Evolutionary conservation across 2,888 invertebrate species (phyloP).

Genomic region (Lampropteryx suffumata): DNA sequence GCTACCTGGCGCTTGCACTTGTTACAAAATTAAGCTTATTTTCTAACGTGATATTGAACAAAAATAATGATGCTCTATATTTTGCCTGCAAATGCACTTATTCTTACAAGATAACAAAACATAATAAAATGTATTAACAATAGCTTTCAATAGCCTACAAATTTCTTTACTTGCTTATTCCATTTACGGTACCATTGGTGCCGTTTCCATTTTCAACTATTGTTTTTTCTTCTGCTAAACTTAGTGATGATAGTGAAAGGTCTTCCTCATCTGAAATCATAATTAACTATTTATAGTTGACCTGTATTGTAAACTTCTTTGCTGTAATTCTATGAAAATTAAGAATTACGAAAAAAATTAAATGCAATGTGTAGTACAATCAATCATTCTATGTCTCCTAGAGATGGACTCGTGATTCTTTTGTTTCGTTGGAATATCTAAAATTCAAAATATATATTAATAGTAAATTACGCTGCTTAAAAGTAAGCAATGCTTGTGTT

Average conservation of each 20-base stretch:
- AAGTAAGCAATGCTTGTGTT: no score
- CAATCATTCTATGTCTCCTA: no score
- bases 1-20: no score
- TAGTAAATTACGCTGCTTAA: no score
- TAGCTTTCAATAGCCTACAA: no score
- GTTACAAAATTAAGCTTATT: neutral
- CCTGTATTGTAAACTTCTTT: neutral
- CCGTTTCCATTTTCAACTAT: slow-evolving; percentile 64
- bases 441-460: no score
- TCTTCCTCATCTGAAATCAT: slow-evolving; percentile 64
- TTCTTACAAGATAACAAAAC: neutral
- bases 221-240: slow-evolving; percentile 65
- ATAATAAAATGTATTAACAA: slow-evolving; percentile 1
- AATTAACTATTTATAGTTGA: neutral
- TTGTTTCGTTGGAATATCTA: no score
- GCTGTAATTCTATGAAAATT: no score
- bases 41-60: neutral
- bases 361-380: no score
- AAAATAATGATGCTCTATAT: neutral
- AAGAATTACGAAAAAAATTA: no score
- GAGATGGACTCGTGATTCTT: no score
- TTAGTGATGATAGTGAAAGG: slow-evolving; percentile 64
- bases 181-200: slow-evolving; percentile 45
- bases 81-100: slow-evolving; percentile 14
- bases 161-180: slow-evolving; percentile 36